Evolutionary conservation across 2,113 vertebrate species (phyloP).

Genomic region (Sorex araneus): DNA sequence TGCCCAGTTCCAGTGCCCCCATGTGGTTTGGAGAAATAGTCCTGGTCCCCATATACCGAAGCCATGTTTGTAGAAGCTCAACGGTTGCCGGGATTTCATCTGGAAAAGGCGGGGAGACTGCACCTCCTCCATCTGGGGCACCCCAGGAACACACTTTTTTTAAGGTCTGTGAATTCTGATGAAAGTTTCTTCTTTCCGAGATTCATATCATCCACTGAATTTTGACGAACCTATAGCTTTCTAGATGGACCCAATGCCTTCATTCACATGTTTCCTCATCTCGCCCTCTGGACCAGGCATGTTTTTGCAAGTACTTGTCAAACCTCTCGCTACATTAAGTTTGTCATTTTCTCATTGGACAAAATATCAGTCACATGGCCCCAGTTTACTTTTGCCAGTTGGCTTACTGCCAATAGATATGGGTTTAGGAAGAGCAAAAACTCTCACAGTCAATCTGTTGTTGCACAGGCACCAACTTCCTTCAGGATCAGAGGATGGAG

Average conservation of each 20-base stretch:
- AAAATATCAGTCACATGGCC: not conserved
- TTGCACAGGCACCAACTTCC: not conserved
- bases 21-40: too few relatives aligned
- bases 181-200: not conserved
- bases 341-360: not conserved
- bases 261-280: not conserved
- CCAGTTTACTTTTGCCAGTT: not conserved
- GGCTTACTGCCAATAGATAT: not conserved
- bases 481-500: not conserved
- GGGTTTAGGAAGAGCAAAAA: not conserved
- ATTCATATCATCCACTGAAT: not conserved
- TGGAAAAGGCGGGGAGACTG: too few relatives aligned
- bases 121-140: too few relatives aligned
- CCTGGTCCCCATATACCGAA: too few relatives aligned
- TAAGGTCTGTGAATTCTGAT: not conserved
- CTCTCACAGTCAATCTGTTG: not conserved
- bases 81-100: too few relatives aligned
- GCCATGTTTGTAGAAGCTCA: too few relatives aligned
- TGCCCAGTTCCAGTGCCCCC: too few relatives aligned
- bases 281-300: not conserved
- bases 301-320: not conserved
- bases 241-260: not conserved
- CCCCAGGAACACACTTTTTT: too few relatives aligned
- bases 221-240: not conserved
- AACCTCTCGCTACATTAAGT: not conserved